phyloP scores from a whole-genome alignment of 2,888 invertebrate genomes.

The Odontomyia ornata region DNA sequence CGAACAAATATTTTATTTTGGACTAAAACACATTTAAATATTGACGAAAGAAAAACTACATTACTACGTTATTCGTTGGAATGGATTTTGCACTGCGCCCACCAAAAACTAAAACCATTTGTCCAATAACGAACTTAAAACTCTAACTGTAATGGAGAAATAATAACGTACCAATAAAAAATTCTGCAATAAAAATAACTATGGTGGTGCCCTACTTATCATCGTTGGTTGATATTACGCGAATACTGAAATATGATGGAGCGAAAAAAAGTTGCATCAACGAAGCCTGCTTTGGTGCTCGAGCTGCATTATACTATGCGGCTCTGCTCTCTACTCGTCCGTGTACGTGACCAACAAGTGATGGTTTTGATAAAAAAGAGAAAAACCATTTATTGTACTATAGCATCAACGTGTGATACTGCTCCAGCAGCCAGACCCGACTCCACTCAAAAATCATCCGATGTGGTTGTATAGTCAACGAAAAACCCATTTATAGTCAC shows the following conservation, averaged over 20 bases:
- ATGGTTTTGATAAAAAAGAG: slow-evolving; percentile 27
- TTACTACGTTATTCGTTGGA: no score
- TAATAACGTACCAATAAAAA: not conserved
- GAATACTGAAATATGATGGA: not conserved
- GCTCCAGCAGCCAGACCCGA: not conserved
- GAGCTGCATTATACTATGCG: not conserved
- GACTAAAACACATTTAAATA: no score
- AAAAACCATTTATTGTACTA: slow-evolving; percentile 21
- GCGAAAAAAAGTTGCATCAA: slow-evolving; percentile 10
- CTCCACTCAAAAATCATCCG: slow-evolving; percentile 34
- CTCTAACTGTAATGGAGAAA: not conserved
- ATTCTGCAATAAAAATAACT: not conserved
- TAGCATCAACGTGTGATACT: not conserved
- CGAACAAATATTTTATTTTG: no score
- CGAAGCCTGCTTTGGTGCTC: not conserved
- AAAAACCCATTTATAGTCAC: slow-evolving; percentile 32
- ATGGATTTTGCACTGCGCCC: no score
- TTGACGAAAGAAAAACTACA: no score
- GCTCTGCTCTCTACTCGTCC: slow-evolving; percentile 18
- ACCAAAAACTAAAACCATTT: no score
- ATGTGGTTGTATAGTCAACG: not conserved
- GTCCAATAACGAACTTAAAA: not conserved
- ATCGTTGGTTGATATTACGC: not conserved
- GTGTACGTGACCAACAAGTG: slow-evolving; percentile 37
- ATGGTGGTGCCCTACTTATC: slow-evolving; percentile 18